Evolutionary conservation across 1,140 invertebrate genomes (phyloP).

Genomic region (Drosophila littoralis): DNA sequence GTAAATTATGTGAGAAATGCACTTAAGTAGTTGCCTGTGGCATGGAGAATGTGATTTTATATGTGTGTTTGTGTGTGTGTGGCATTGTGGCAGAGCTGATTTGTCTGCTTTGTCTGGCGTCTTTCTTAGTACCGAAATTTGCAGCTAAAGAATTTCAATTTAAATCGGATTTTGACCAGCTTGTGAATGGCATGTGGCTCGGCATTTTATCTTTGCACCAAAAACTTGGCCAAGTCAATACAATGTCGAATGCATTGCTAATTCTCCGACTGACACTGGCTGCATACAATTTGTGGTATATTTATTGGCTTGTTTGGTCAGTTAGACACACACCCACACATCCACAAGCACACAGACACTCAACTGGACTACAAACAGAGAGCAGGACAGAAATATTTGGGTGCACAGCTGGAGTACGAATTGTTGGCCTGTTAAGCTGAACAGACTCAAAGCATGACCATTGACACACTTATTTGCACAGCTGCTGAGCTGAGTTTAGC

Average conservation of each 20-base stretch:
- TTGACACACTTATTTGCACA: conserved; percentile 78
- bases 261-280: conserved; percentile 60
- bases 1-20: conserved; percentile 40
- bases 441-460: conserved; percentile 55
- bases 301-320: conserved; percentile 81
- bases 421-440: conserved; percentile 56
- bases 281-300: conserved; percentile 82
- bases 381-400: conserved; percentile 2
- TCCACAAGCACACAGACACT: not conserved
- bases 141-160: conserved; percentile 73
- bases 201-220: conserved; percentile 51
- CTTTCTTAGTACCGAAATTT: conserved; percentile 30
- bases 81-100: conserved; percentile 16
- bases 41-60: not conserved
- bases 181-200: conserved; percentile 68
- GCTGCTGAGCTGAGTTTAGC: conserved; percentile 51
- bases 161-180: conserved; percentile 78
- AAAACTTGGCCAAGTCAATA: conserved; percentile 62
- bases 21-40: conserved; percentile 24
- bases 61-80: conserved; percentile 4
- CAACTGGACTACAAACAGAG: conserved; percentile 1
- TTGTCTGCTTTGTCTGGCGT: conserved; percentile 11
- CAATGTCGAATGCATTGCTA: conserved; percentile 68
- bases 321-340: conserved; percentile 23
- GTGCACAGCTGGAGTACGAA: conserved; percentile 21